Conservation (phyloP, 1,140 invertebrate genomes). For the Drosophila lini region DNA sequence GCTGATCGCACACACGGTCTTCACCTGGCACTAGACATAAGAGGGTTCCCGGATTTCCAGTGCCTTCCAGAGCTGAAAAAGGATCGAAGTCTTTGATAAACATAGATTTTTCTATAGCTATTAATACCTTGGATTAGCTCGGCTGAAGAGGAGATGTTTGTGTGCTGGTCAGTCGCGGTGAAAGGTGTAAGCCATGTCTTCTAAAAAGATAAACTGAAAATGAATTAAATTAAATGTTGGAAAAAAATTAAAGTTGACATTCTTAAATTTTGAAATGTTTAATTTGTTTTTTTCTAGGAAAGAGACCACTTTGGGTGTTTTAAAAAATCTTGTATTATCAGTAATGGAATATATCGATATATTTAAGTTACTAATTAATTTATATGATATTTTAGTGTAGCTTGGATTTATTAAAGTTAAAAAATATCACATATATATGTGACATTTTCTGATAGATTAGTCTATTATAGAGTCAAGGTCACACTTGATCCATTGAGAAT, state of each 20-base stretch:
- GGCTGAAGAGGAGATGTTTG: not conserved
- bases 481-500: too few species aligned
- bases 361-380: not conserved
- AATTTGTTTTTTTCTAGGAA: not conserved
- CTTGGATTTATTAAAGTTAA: too few species aligned
- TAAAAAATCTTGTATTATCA: not conserved
- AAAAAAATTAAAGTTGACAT: not conserved
- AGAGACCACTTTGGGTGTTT: not conserved
- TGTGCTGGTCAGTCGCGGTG: not conserved
- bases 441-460: too few species aligned
- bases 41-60: not conserved
- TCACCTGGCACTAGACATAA: not conserved
- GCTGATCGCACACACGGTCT: not conserved
- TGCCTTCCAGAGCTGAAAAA: not conserved
- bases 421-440: too few species aligned
- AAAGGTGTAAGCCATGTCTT: not conserved
- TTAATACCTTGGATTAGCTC: not conserved
- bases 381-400: too few species aligned
- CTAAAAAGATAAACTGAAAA: not conserved
- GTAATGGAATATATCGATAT: not conserved
- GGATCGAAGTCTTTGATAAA: not conserved
- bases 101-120: not conserved
- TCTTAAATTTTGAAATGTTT: not conserved
- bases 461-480: too few species aligned
- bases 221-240: not conserved